Percentiles rank a stretch among this genome's conserved stretches.
Evolutionary conservation across 2,888 invertebrate species (phyloP).

Genomic region (Cataglyphis albicans): DNA sequence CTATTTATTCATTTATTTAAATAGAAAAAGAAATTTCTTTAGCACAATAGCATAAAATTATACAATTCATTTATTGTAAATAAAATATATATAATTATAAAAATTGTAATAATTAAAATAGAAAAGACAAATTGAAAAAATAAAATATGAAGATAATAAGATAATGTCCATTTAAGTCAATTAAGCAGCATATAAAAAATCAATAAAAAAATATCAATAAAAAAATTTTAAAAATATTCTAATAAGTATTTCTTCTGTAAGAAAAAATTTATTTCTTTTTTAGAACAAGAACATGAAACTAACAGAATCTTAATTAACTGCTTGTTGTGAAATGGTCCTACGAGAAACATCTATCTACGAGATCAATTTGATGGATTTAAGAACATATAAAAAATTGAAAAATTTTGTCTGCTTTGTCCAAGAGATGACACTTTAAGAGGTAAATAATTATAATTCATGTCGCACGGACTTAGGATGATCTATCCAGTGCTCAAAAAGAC

Average conservation of each 20-base stretch:
- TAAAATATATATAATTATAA: background rate
- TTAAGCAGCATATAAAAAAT: too few species aligned
- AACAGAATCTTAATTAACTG: background rate
- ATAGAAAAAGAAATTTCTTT: background rate
- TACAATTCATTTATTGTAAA: background rate
- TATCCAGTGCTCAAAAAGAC: constrained; percentile 17
- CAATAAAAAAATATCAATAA: too few species aligned
- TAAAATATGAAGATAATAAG: background rate
- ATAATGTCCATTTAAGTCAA: too few species aligned
- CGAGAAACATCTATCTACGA: background rate
- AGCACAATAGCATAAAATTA: background rate
- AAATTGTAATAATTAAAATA: background rate
- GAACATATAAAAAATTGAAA: background rate
- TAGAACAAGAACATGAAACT: background rate
- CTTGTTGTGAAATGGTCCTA: background rate
- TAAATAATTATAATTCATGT: background rate
- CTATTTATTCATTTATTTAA: background rate
- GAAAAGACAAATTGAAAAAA: background rate
- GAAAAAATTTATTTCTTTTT: background rate
- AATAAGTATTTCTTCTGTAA: background rate
- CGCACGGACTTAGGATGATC: constrained; percentile 13
- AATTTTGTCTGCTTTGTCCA: background rate
- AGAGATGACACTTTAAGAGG: background rate
- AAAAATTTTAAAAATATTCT: background rate
- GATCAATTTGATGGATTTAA: background rate